Evolutionary conservation across 2,113 vertebrate genomes (phyloP).

Genomic region (Periophthalmus modestus): DNA sequence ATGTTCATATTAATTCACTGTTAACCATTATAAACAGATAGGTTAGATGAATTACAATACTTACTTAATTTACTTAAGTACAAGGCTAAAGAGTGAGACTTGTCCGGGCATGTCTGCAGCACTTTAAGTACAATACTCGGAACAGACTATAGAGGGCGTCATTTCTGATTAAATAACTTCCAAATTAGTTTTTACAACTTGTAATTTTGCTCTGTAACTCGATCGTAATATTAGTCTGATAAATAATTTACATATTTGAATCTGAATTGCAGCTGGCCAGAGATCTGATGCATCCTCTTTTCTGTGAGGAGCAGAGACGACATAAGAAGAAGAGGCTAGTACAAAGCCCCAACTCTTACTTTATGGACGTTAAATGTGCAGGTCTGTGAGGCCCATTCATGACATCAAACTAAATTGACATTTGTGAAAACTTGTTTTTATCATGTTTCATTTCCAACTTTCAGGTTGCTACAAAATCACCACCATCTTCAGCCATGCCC

Average conservation of each 20-base stretch:
- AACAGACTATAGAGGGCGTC: conserved; percentile 34
- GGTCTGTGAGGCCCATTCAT: conserved; percentile 55
- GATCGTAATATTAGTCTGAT: neutral
- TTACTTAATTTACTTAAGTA: neutral
- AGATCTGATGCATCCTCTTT: conserved; percentile 83
- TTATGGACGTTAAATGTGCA: conserved; percentile 88
- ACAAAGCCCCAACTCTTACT: conserved; percentile 88
- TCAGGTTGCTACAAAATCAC: conserved; percentile 80
- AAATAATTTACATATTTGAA: neutral
- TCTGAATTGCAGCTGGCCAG: conserved; percentile 68
- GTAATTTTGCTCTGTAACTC: neutral
- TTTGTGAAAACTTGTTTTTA: neutral
- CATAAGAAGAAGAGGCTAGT: conserved; percentile 92
- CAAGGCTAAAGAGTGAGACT: neutral
- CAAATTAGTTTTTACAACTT: too few relatives aligned
- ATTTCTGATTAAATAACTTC: fast-evolving
- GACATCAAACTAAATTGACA: neutral
- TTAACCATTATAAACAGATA: neutral
- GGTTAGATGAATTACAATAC: neutral
- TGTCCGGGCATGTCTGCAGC: conserved; percentile 55
- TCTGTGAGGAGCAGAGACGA: conserved; percentile 79
- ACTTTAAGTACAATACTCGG: neutral
- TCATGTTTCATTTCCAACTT: neutral
- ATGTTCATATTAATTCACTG: neutral
- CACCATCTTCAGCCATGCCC: conserved; percentile 80